Conservation (phyloP, 2,888 invertebrate genomes). For the Yponomeuta plumbellus region DNA sequence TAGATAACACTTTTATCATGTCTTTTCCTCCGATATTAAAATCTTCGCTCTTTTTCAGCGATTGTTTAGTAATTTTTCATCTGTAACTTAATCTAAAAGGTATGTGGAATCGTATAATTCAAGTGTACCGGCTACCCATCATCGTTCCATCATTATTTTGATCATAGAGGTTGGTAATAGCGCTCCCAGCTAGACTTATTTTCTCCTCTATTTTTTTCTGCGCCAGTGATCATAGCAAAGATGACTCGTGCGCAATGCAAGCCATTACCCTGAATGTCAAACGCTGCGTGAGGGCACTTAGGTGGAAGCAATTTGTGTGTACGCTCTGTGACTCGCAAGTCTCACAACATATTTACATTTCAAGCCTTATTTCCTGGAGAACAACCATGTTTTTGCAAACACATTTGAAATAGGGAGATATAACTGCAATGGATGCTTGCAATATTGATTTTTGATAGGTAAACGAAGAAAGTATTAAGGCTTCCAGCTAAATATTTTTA, state of each 20-base stretch:
- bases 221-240: slow-evolving; percentile 15
- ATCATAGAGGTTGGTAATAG: neutral
- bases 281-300: slow-evolving; percentile 13
- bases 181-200: neutral
- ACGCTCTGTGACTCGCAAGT: slow-evolving; percentile 4
- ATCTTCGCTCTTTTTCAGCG: neutral
- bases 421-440: neutral
- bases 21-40: no score
- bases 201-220: slow-evolving; percentile 3
- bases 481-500: neutral
- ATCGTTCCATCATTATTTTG: neutral
- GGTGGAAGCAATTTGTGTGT: slow-evolving; percentile 11
- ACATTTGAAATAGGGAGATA: neutral
- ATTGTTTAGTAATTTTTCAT: neutral
- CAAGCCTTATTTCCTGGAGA: neutral
- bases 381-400: neutral
- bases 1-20: neutral
- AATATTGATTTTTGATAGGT: neutral
- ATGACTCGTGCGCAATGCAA: slow-evolving; percentile 7
- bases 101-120: neutral
- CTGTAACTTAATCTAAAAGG: neutral
- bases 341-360: neutral
- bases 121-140: neutral
- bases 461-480: neutral
- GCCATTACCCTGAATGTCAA: slow-evolving; percentile 19